A percentile compares a stretch with the other conserved stretches of the same genome.
phyloP scores from a whole-genome alignment of 2,888 invertebrate species.

The Euzophera pinguis region DNA sequence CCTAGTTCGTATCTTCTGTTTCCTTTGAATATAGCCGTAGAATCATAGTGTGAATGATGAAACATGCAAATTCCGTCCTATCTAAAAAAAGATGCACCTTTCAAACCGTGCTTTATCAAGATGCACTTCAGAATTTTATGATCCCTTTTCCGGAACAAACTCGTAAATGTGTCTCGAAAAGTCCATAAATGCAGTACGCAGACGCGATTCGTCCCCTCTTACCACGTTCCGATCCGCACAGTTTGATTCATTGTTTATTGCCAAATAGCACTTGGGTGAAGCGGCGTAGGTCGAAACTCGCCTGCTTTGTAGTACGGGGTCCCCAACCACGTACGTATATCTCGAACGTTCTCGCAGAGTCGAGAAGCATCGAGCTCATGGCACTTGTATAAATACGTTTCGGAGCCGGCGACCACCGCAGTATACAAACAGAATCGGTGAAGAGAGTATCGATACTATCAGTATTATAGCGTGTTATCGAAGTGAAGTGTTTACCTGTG shows the following conservation, averaged over 20 bases:
- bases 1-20: too few species aligned
- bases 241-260: background rate
- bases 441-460: slow-evolving; percentile 32
- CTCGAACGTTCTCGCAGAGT: slow-evolving; percentile 49
- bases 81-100: too few species aligned
- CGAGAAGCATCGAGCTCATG: slow-evolving; percentile 41
- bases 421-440: slow-evolving; percentile 55
- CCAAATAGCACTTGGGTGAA: background rate
- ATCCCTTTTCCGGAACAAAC: background rate
- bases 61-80: too few species aligned
- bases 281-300: background rate
- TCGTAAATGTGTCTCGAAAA: slow-evolving; percentile 10
- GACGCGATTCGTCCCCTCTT: slow-evolving; percentile 6
- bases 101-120: too few species aligned
- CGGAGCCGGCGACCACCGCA: slow-evolving; percentile 41
- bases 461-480: slow-evolving; percentile 34
- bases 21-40: too few species aligned
- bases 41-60: too few species aligned
- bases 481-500: slow-evolving; percentile 62
- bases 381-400: slow-evolving; percentile 58
- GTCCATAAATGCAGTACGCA: slow-evolving; percentile 9
- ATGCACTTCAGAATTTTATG: too few species aligned
- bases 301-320: slow-evolving; percentile 18
- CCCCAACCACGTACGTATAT: slow-evolving; percentile 17
- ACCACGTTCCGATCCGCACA: background rate